Conservation (phyloP, 2,888 invertebrate species). For the Monochamus alternatus region DNA sequence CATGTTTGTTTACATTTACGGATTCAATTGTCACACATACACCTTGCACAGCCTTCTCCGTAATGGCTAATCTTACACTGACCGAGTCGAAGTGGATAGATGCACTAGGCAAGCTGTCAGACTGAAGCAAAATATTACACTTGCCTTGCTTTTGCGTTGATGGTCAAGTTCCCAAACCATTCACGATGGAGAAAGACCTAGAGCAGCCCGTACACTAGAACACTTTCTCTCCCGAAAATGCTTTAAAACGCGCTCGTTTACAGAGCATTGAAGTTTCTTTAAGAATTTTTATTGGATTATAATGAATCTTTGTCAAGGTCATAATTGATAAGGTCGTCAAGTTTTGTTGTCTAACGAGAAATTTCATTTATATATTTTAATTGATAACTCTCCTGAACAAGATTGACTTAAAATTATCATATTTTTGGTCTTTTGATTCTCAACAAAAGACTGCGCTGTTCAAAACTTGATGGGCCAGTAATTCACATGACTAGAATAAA, state of each 20-base stretch:
- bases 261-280: too few species aligned
- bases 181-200: slow-evolving; percentile 24
- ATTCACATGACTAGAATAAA: too few species aligned
- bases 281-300: background rate
- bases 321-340: background rate
- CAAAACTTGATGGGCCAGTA: too few species aligned
- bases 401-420: too few species aligned
- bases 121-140: slow-evolving; percentile 25
- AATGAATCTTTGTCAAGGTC: background rate
- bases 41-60: background rate
- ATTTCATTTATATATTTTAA: background rate
- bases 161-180: slow-evolving; percentile 33
- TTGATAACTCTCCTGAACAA: background rate
- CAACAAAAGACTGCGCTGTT: too few species aligned
- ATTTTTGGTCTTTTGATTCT: too few species aligned
- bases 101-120: background rate
- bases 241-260: too few species aligned
- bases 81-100: background rate
- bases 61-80: slow-evolving; percentile 17
- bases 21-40: slow-evolving; percentile 6
- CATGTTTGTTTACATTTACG: slow-evolving; percentile 11
- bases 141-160: slow-evolving; percentile 22
- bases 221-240: background rate
- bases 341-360: background rate
- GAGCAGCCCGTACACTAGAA: slow-evolving; percentile 10